A percentile compares a stretch with the other conserved stretches of the same genome.
These are phyloP conservation scores for Potorous gilbertii DNA, from an alignment of 2,797 vertebrate genomes.

Conservation along the genomic window DNA sequence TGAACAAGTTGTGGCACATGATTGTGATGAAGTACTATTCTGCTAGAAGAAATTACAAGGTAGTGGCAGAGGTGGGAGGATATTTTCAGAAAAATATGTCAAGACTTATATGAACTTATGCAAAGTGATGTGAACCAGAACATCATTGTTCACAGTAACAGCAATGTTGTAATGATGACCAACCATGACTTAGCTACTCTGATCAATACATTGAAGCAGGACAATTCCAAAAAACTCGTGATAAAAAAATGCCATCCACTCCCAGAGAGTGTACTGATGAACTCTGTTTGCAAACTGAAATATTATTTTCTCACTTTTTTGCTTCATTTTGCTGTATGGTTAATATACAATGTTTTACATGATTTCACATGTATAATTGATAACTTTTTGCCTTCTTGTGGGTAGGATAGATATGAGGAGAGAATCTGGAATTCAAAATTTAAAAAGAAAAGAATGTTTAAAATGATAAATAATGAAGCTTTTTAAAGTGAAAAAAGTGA, in stretches of 20 bases:
- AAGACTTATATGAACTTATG: not conserved
- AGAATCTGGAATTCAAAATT: too few relatives aligned
- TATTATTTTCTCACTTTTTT: not conserved
- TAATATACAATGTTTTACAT: too few relatives aligned
- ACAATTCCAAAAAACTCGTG: not conserved
- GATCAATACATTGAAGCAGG: not conserved
- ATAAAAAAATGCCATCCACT: not conserved
- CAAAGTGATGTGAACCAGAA: not conserved
- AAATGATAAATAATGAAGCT: too few relatives aligned
- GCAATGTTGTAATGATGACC: too few relatives aligned
- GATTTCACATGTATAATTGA: too few relatives aligned
- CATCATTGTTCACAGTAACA: too few relatives aligned
- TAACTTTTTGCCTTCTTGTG: too few relatives aligned
- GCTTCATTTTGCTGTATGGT: too few relatives aligned
- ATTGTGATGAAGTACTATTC: not conserved
- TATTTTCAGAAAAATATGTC: not conserved
- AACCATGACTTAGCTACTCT: not conserved
- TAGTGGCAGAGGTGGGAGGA: not conserved
- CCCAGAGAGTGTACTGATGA: not conserved
- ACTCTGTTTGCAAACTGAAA: not conserved
- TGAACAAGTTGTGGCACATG: not conserved
- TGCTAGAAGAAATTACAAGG: not conserved
- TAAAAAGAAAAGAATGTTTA: too few relatives aligned
- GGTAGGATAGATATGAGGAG: too few relatives aligned
- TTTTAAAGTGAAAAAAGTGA: too few relatives aligned